These are phyloP conservation scores for Lethenteron reissneri DNA, from an alignment of 2,113 vertebrate species.

Conservation along the genomic window DNA sequence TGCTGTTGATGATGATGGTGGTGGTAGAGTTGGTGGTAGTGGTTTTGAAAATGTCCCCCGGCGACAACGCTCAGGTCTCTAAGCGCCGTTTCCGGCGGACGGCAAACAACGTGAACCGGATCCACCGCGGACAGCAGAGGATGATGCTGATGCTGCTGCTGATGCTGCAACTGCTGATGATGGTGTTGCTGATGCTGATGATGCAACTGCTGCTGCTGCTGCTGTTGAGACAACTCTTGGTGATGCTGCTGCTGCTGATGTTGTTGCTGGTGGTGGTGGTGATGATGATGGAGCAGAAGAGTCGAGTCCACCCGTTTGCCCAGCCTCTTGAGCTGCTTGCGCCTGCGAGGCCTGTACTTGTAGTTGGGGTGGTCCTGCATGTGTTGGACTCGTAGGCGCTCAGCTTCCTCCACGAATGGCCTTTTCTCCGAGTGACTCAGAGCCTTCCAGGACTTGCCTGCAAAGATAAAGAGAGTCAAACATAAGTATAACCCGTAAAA, in stretches of 20 bases:
- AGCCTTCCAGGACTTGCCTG: conserved; percentile 85
- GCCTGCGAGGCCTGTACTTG: conserved; percentile 73
- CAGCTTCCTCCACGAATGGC: conserved; percentile 88
- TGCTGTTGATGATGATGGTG: too few species aligned
- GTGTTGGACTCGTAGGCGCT: conserved; percentile 74
- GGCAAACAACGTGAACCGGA: too few species aligned
- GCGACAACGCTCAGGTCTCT: too few species aligned
- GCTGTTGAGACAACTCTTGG: not conserved
- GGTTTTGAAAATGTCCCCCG: too few species aligned
- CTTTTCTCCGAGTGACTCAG: conserved; percentile 63
- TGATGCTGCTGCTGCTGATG: conserved; percentile 16
- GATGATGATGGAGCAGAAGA: conserved; percentile 32
- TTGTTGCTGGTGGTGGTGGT: conserved; percentile 25
- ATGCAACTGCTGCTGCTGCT: too few species aligned
- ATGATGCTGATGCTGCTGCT: too few species aligned
- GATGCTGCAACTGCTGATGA: too few species aligned
- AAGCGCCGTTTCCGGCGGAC: too few species aligned
- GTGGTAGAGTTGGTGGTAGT: too few species aligned
- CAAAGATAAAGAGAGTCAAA: conserved; percentile 11
- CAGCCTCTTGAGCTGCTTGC: conserved; percentile 77
- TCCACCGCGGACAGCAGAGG: too few species aligned
- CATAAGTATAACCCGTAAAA: too few species aligned
- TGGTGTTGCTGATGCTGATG: too few species aligned
- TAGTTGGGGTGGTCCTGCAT: conserved; percentile 97
- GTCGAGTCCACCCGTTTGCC: conserved; percentile 41